Evolutionary conservation across 2,797 vertebrate species (phyloP).

Genomic region (Iguana delicatissima): DNA sequence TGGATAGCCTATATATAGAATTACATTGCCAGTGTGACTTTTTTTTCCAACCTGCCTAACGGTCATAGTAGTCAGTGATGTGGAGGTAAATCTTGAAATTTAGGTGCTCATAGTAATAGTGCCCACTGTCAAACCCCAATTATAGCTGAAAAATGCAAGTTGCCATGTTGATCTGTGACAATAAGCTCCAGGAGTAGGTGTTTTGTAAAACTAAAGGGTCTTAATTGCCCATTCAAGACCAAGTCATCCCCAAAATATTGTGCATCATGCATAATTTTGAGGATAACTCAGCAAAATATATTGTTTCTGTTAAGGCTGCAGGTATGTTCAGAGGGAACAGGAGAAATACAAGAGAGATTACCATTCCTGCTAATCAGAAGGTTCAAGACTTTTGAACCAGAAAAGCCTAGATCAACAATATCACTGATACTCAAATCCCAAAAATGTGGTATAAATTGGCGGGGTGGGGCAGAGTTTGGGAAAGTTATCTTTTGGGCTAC

Average conservation of each 20-base stretch:
- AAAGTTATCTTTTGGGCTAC: no score
- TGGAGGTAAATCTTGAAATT: no score
- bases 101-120: no score
- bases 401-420: not conserved
- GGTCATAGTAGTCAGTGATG: no score
- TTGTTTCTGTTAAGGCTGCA: not conserved
- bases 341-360: not conserved
- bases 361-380: not conserved
- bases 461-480: no score
- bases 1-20: not conserved
- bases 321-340: not conserved
- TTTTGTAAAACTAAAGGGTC: not conserved
- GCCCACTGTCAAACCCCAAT: no score
- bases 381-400: not conserved
- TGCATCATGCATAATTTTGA: not conserved
- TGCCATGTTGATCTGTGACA: no score
- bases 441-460: not conserved
- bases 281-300: not conserved
- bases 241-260: not conserved
- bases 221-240: not conserved
- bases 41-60: not conserved
- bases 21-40: not conserved
- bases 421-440: not conserved
- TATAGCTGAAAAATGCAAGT: no score
- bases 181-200: not conserved